Percentiles rank a stretch among this genome's conserved stretches.
Conservation (phyloP, 2,113 vertebrate genomes). For the Poeciliopsis occidentalis region DNA sequence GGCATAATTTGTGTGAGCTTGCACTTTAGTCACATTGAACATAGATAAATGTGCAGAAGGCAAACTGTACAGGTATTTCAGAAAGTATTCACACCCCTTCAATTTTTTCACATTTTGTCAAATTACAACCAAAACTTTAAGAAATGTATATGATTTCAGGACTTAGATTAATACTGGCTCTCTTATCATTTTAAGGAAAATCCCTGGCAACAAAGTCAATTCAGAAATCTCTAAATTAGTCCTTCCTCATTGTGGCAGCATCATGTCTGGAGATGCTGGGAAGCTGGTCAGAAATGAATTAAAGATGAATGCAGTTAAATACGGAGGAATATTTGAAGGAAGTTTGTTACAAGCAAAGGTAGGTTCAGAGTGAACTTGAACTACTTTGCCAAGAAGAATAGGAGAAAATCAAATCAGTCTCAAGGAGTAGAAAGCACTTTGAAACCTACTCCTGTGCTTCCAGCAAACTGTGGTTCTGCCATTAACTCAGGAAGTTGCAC, state of each 20-base stretch:
- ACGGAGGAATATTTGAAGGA: neutral
- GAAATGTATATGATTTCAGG: neutral
- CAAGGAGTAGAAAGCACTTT: too few species aligned
- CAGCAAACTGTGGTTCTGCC: too few species aligned
- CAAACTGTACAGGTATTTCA: conserved; percentile 41
- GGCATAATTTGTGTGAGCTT: conserved; percentile 80
- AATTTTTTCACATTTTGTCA: neutral
- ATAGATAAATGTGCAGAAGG: conserved; percentile 63
- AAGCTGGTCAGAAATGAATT: too few species aligned
- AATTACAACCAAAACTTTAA: neutral
- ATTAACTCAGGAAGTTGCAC: neutral
- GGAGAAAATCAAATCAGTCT: too few species aligned
- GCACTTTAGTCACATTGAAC: conserved; percentile 75
- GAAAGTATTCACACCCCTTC: neutral
- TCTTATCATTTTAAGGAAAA: too few species aligned
- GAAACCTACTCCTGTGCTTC: too few species aligned
- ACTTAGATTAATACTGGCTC: neutral
- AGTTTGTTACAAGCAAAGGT: neutral
- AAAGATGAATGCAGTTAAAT: too few species aligned
- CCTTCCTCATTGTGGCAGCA: neutral
- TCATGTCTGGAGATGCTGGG: neutral
- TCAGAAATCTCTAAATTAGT: neutral
- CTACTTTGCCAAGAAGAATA: too few species aligned
- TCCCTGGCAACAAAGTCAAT: neutral
- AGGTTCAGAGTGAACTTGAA: neutral